Percentiles rank a stretch among this genome's conserved stretches.
Evolutionary conservation across 2,113 vertebrate species (phyloP).

Genomic region (Micronisus gabar): DNA sequence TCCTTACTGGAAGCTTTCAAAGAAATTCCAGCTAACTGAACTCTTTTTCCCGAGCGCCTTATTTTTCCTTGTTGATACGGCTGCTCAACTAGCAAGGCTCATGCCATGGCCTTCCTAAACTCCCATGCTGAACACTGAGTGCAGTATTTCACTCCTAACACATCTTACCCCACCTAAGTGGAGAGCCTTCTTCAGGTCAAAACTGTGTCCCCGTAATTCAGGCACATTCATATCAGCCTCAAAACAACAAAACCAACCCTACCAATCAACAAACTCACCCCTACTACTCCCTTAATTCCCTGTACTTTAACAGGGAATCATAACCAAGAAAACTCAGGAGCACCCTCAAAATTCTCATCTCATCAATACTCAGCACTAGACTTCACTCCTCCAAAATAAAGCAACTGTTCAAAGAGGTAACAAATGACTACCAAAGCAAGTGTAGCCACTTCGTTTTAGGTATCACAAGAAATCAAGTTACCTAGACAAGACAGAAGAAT

Average conservation of each 20-base stretch:
- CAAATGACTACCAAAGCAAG: neutral
- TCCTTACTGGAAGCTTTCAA: neutral
- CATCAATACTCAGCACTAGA: neutral
- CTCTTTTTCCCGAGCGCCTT: rapidly evolving
- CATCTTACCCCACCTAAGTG: neutral
- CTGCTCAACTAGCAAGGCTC: neutral
- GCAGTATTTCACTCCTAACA: neutral
- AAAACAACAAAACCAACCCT: neutral
- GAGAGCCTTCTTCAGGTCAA: neutral
- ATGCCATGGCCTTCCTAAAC: neutral
- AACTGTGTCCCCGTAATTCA: neutral
- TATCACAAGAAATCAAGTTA: neutral
- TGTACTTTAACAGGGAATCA: neutral
- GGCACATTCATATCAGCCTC: neutral
- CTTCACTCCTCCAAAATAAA: neutral
- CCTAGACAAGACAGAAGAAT: neutral
- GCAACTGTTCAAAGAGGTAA: neutral
- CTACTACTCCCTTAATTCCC: no score
- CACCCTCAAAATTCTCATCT: neutral
- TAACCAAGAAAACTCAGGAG: neutral
- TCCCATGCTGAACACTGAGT: neutral
- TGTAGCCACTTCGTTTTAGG: neutral
- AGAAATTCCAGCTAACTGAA: neutral
- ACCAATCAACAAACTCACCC: neutral
- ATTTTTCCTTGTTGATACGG: rapidly evolving